Conservation (phyloP, 2,113 vertebrate species). For the Tenebrosternarchus preto region DNA sequence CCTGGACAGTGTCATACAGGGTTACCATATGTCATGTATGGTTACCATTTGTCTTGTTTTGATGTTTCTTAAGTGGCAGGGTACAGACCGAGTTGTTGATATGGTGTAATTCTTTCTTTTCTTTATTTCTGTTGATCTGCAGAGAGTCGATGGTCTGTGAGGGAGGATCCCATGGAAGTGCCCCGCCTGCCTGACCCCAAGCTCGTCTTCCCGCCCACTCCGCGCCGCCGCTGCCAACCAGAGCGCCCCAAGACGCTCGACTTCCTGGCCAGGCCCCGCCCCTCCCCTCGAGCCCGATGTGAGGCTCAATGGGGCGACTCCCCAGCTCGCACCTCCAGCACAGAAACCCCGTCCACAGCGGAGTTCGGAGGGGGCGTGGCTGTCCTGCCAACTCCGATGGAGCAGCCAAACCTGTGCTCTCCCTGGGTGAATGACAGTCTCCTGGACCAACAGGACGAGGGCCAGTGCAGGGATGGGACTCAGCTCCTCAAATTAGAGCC, state of each 20-base stretch:
- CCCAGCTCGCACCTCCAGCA: slow-evolving; percentile 87
- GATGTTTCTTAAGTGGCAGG: too few species aligned
- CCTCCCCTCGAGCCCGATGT: slow-evolving; percentile 83
- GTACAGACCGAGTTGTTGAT: not conserved
- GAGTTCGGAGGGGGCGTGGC: slow-evolving; percentile 86
- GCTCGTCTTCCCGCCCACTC: slow-evolving; percentile 90
- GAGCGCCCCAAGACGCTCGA: slow-evolving; percentile 96
- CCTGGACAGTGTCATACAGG: too few species aligned
- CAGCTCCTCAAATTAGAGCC: slow-evolving; percentile 83
- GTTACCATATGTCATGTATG: too few species aligned
- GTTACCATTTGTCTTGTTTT: too few species aligned
- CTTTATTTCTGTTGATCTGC: slow-evolving; percentile 56
- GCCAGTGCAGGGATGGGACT: slow-evolving; percentile 88
- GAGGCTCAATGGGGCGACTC: slow-evolving; percentile 87
- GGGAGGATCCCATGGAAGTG: slow-evolving; percentile 79
- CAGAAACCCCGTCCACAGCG: slow-evolving; percentile 90
- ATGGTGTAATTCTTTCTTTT: not conserved
- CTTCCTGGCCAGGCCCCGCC: slow-evolving; percentile 90
- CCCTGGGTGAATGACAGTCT: slow-evolving; percentile 77
- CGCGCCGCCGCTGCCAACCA: slow-evolving; percentile 85
- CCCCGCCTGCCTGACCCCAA: slow-evolving; percentile 93
- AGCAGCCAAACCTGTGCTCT: slow-evolving; percentile 80
- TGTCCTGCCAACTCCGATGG: slow-evolving; percentile 78
- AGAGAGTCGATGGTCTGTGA: slow-evolving; percentile 80
- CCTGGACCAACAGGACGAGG: slow-evolving; percentile 88